These are phyloP conservation scores for Bos indicus DNA, from an alignment of 2,113 vertebrate genomes.

Conservation along the genomic window DNA sequence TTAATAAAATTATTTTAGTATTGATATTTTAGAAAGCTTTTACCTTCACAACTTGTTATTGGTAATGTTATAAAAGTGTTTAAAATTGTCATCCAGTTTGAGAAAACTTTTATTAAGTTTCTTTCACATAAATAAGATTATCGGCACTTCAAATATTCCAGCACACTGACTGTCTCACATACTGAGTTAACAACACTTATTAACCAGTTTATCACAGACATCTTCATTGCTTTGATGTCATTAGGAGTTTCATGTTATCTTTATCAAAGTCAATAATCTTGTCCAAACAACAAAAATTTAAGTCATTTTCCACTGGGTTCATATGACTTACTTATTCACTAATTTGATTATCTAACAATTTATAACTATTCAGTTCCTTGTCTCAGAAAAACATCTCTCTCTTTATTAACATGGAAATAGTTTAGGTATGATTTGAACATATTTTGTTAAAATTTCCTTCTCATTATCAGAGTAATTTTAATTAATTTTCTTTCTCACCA, in stretches of 20 bases:
- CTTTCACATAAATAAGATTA: not conserved
- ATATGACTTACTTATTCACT: not conserved
- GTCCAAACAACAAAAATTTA: conserved; percentile 1
- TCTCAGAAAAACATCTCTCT: not conserved
- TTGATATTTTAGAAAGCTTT: not conserved
- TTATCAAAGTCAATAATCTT: conserved; percentile 4
- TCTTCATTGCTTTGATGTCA: not conserved
- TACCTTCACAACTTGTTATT: not conserved
- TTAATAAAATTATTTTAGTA: not conserved
- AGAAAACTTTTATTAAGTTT: not conserved
- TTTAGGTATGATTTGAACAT: not conserved
- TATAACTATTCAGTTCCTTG: not conserved
- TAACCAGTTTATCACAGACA: not conserved
- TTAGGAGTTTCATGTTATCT: not conserved
- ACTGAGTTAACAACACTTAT: not conserved
- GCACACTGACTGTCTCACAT: not conserved
- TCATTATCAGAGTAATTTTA: not conserved
- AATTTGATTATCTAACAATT: not conserved
- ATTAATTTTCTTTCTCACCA: not conserved
- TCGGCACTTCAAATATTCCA: not conserved
- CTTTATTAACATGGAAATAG: not conserved
- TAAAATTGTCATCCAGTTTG: not conserved
- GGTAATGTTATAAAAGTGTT: not conserved
- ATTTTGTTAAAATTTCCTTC: not conserved
- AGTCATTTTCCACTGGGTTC: not conserved